Evolutionary conservation across 2,113 vertebrate genomes (phyloP).

Genomic region (Lagopus muta): DNA sequence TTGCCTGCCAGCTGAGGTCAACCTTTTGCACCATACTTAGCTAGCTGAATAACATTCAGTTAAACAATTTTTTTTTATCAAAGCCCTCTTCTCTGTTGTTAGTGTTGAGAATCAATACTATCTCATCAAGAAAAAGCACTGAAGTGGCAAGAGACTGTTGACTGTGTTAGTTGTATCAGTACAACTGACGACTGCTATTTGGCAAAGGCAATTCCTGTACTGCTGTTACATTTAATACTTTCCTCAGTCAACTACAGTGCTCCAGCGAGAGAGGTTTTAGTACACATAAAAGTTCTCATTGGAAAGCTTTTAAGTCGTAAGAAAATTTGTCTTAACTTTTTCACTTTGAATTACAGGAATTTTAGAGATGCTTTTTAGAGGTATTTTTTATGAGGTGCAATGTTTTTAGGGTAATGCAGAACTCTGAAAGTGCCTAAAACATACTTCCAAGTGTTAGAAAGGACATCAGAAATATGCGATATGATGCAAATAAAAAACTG

Average conservation of each 20-base stretch:
- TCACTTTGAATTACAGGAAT: not conserved
- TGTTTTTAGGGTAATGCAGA: not conserved
- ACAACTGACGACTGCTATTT: not conserved
- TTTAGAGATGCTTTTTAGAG: not conserved
- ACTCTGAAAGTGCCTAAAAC: not conserved
- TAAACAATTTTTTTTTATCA: not conserved
- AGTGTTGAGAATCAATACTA: conserved; percentile 4
- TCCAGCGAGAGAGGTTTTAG: not conserved
- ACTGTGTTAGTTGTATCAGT: not conserved
- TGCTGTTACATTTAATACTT: not conserved
- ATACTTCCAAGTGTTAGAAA: not conserved
- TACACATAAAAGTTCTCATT: not conserved
- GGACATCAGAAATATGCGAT: not conserved
- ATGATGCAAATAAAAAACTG: not conserved
- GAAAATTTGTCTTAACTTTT: not conserved
- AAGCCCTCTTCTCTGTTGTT: not conserved
- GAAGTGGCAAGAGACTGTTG: conserved; percentile 12
- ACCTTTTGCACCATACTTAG: not conserved
- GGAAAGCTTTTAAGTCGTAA: not conserved
- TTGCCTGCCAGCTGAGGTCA: not conserved
- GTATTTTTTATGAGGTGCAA: not conserved
- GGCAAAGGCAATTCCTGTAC: not conserved
- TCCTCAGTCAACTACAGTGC: not conserved
- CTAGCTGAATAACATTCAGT: not conserved
- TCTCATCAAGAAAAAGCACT: not conserved